Evolutionary conservation across 2,888 invertebrate genomes (phyloP), one percentile per base, ranked within the genome.

Genomic region (Cataglyphis livida): DNA sequence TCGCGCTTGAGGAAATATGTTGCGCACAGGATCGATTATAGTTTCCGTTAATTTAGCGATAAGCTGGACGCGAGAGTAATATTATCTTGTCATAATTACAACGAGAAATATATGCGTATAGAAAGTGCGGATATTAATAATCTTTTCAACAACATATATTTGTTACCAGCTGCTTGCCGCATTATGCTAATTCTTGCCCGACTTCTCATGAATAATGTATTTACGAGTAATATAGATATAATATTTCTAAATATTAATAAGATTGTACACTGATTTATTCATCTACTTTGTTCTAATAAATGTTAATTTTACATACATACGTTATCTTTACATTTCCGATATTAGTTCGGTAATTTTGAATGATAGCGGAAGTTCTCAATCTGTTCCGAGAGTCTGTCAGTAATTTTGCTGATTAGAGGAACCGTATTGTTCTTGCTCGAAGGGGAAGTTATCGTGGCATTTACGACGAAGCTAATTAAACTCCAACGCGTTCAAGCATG

Each of bases 241-340:
- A 83, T 81, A 81, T 81, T 85, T 81, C 57, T 64, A 51, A 68
- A 59, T 38, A 54, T 82, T 75, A 85, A 82, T 68, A 66, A 75
- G 57, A 35, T 79, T 70, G 84, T 84, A 75, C 35, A 51, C 71
- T 70, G 70, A 70, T 87, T 87, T 85, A 57, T 82, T 64, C 38
- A 71, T 70, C 70, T 66, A 79, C 59, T 62, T 51, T 6, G 7
- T 32, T n/a, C 18, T 18, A 62, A 73, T 51, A 51, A 57, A 75
- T 51, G 35, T 35, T 76, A 66, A 76, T 66, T 2, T 0, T 18
- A 65, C 18, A 54, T n/a, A 9, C n/a, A n/a, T 35, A 28, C 15
- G 59, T 41, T 10, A 6, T 25, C 4, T n/a, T 6, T 62, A 15
- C 15, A 12, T 18, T 74, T 0, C 10, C 15, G 7, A 21, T 54